Base-by-base conservation (phyloP, 1,140 invertebrate species). In the Drosophila sp. region DNA sequence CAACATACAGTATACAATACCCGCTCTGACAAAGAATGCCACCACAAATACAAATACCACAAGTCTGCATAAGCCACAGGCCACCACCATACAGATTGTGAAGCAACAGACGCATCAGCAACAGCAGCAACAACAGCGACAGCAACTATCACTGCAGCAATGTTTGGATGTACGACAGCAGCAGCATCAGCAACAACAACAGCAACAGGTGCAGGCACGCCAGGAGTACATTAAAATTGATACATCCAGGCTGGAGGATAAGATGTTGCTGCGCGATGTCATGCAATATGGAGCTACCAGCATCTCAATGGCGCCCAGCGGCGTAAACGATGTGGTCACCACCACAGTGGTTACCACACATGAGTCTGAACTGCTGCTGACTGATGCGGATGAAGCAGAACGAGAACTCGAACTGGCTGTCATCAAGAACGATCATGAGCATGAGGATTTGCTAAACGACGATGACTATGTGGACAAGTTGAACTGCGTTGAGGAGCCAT, bases 191-290 rank as follows among this genome's bases (percentile, higher is more conserved):
- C 62, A 45, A 29, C 73, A 72, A 25, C 73, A 75, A 0, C 59
- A 65, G 9, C 75, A 70, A 21, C 72, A 74, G 43, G 56, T 66
- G 2, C 40, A 62, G 21, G 25, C 72, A 9, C 72, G 81, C 8
- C 82, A 74, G 57, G 90, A 91, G 56, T 91, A 80, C 36, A 91
- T 91, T 21, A 91, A 91, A 63, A 90, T 91, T 21, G 86, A 91
- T 48, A 86, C 90, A 0, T 90, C 83, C 0, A 62, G 89, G 13
- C 51, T 91, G 45, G 86, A 90, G 59, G 90, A 91, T 25, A 91
- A 91, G 50, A 72, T 91, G 77, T 48, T 91, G 13, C 46, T 91
- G 36, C 82, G 90, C 3, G 90, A 91, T 61, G 90, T 91, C 11
- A 87, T 91, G 76, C 90, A 91, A n/a, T 91, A 91, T 70, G 90